Evolutionary conservation across 2,888 invertebrate genomes (phyloP), one percentile per base, ranked within the genome.

Genomic region (Corbicula japonica): DNA sequence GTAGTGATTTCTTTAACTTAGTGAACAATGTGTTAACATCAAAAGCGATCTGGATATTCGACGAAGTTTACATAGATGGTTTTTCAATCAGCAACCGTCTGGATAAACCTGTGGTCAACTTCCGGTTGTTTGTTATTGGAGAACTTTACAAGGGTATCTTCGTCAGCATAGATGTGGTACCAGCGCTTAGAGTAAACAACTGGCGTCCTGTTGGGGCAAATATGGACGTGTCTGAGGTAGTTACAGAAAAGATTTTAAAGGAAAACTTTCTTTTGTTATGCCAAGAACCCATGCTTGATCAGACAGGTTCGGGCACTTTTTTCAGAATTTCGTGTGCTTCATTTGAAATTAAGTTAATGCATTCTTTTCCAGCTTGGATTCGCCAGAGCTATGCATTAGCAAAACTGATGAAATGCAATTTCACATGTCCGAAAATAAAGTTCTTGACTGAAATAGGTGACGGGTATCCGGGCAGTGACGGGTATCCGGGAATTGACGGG

Each of bases 341-440:
- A 26, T 54, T 54, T 18, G 54, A 54, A 30, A 54, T 54, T 4
- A 23, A 54, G 18, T 28, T 54, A 18, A 54, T 54, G 54, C 54
- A 54, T 21, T 54, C 54, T 54, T 23, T 54, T 54, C 54, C 54
- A 30, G 54, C 18, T 4, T 54, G 54, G 54, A 54, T 54, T 5
- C 54, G 54, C 3, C 54, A 54, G 30, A 54, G 54, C 18, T 54
- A 54, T 54, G 54, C 54, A 12, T 23, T 54, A 4, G 54, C 54
- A 8, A 54, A 54, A 30, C 21, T 54, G 30, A 23, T 54, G 30
- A 54, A 54, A 30, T 21, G 54, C 3, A 54, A 54, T 54, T 54
- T 54, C 26, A 54, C 26, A 28, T 54, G 54, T 28, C 54, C 54
- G 18, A 23, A 23, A 54, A 54, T 54, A 4, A 18, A 54, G 5